Base-by-base conservation (phyloP, 2,888 invertebrate genomes). In the Philereme transversata region DNA sequence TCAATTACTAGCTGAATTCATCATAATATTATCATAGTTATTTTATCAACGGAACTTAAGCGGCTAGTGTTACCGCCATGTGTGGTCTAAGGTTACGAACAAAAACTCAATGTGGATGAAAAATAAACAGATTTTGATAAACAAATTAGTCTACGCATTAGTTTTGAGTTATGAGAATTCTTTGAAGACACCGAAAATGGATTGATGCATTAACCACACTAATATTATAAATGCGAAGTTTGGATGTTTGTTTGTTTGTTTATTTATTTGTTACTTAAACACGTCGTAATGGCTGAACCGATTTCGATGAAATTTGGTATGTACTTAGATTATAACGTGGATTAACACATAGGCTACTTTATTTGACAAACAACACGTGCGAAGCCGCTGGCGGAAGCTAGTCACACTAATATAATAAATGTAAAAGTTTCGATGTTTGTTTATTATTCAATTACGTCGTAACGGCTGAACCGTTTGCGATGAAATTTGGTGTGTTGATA, bases 81-180 rank as follows among this genome's bases (percentile, higher is more conserved):
- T 63, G 63, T 63, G 63, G 63, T 57, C 44, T 58, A 49, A 50
- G 51, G 65, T 67, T 60, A 62, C 60, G 51, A 60, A 56, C 57
- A 61, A 61, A 64, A 59, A 58, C 49, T 10, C 6, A 54, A 54
- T 47, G 45, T 51, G 50, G 33, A 47, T 46, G 46, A 58, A 65
- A 59, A 59, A 65, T 59, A 67, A 65, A 67, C 61, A 59, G 8
- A 36, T 11, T 51, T 51, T 56, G 40, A 46, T 67, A 62, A 67
- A 63, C 64, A 67, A 59, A 57, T 60, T 51, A 60, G 53, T 50
- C 38, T 45, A 57, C 58, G 56, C 51, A 54, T 62, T 60, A 55
- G 60, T 67, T 67, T 60, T 60, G 46, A 57, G 48, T 49, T 36
- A 11, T 54, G 10, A 3, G 41, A 22, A 0, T 40, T 38, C 57